Evolutionary conservation across 2,888 invertebrate species (phyloP).

Genomic region (Scaptomyza parva): DNA sequence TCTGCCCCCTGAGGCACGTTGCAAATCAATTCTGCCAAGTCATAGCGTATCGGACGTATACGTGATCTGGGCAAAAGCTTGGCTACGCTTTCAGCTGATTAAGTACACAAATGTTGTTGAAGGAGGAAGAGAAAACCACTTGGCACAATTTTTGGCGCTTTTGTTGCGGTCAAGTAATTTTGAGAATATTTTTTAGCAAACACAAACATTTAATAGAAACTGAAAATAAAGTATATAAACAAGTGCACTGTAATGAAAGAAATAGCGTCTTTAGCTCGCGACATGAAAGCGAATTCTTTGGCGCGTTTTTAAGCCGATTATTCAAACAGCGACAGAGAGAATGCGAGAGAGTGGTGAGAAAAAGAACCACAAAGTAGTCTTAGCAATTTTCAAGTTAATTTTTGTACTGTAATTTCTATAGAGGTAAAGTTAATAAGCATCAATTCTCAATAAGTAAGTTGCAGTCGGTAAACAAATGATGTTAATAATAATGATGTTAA

Average conservation of each 20-base stretch:
- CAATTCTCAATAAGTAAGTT: too few species aligned
- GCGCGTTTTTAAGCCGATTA: conserved; percentile 70
- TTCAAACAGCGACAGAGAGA: conserved; percentile 1
- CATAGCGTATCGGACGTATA: conserved; percentile 45
- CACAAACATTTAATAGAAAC: conserved; percentile 21
- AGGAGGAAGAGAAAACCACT: conserved; percentile 53
- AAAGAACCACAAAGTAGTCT: conserved; percentile 58
- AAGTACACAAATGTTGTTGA: conserved; percentile 48
- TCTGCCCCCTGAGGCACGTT: conserved; percentile 4
- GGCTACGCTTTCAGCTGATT: conserved; percentile 74
- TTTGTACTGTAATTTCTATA: too few species aligned
- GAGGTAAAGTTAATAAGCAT: conserved; percentile 5
- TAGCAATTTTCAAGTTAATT: conserved; percentile 62
- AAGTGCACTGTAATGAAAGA: conserved; percentile 66
- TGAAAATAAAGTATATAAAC: conserved; percentile 39
- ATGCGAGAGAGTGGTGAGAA: background rate
- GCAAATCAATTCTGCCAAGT: conserved; percentile 39
- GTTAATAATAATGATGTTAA: conserved; percentile 15
- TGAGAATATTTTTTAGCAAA: conserved; percentile 52
- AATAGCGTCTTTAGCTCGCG: conserved; percentile 46
- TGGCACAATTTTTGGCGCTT: conserved; percentile 70
- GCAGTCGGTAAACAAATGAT: too few species aligned
- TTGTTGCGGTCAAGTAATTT: conserved; percentile 73
- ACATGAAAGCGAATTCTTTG: conserved; percentile 69
- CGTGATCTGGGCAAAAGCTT: conserved; percentile 48